phyloP scores from a whole-genome alignment of 2,888 invertebrate genomes.

The Microctonus hyperodae region DNA sequence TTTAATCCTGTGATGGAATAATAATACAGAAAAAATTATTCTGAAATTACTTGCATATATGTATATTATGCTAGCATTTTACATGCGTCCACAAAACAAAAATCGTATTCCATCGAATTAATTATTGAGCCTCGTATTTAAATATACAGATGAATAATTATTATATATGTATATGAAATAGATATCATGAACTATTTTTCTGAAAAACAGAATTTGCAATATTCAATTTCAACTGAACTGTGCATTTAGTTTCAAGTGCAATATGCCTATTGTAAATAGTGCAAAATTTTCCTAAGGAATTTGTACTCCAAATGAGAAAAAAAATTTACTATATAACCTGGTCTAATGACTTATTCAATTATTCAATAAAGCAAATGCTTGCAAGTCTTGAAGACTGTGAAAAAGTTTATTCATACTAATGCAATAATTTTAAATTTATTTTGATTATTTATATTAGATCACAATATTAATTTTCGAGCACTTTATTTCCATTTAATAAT shows the following conservation, averaged over 20 bases:
- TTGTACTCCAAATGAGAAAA: too few species aligned
- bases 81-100: conserved; percentile 2
- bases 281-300: conserved; percentile 28
- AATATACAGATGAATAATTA: not conserved
- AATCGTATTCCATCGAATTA: conserved; percentile 1
- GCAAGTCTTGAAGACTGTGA: too few species aligned
- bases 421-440: not conserved
- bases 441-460: not conserved
- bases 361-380: too few species aligned
- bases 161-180: not conserved
- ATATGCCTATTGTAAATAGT: conserved; percentile 12
- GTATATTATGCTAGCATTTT: not conserved
- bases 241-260: not conserved
- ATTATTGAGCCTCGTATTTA: not conserved
- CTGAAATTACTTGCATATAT: not conserved
- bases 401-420: too few species aligned
- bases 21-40: not conserved
- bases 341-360: too few species aligned
- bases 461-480: not conserved
- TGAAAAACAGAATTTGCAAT: not conserved
- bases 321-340: too few species aligned
- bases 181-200: conserved; percentile 4
- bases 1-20: conserved; percentile 13
- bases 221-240: not conserved
- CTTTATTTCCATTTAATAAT: not conserved